A percentile compares a stretch with the other conserved stretches of the same genome.
phyloP scores from a whole-genome alignment of 1,140 invertebrate genomes.

The Orussus abietinus region DNA sequence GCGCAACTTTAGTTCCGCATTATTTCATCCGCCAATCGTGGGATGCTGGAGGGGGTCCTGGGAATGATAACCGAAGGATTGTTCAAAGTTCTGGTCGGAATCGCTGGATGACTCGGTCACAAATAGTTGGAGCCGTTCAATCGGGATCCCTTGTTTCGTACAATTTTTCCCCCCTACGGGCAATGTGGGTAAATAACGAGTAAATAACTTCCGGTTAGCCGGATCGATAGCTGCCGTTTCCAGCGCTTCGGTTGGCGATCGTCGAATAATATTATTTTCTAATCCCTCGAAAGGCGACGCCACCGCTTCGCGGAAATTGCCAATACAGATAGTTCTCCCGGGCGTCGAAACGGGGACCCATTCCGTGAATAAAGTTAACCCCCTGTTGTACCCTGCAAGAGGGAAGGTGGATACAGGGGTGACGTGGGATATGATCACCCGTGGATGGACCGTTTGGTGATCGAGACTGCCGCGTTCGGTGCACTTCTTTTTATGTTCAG shows the following conservation, averaged over 20 bases:
- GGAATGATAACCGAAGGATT: neutral
- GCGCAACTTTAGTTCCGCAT: neutral
- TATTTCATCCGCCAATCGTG: neutral
- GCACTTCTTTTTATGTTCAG: neutral
- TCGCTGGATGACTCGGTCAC: neutral
- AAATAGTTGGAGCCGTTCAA: no score
- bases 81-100: neutral
- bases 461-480: neutral
- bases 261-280: constrained; percentile 1
- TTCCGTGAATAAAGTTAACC: neutral
- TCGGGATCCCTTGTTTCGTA: no score
- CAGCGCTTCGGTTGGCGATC: neutral
- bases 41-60: neutral
- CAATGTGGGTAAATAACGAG: neutral
- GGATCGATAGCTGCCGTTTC: neutral
- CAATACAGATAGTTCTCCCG: neutral
- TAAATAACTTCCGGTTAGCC: neutral
- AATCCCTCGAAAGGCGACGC: neutral
- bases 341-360: neutral
- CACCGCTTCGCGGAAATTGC: neutral
- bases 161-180: neutral
- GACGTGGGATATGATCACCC: no score
- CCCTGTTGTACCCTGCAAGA: neutral
- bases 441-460: no score
- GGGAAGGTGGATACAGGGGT: neutral